Conservation (phyloP, 2,888 invertebrate species). For the Scelioninae gen. 2 region DNA sequence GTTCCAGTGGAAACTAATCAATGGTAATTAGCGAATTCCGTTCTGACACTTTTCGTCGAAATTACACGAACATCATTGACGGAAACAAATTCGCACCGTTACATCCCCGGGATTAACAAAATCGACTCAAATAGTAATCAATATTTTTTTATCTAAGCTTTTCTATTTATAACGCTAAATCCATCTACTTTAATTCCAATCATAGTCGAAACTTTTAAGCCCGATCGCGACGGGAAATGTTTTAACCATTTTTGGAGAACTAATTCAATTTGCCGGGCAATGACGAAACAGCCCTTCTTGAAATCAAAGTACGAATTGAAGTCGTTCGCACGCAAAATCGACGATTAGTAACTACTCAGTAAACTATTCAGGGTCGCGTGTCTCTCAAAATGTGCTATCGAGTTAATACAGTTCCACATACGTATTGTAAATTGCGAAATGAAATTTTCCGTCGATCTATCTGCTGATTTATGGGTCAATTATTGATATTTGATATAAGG, state of each 20-base stretch:
- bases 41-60: no score
- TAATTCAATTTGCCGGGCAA: no score
- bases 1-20: not conserved
- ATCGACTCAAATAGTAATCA: not conserved
- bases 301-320: not conserved
- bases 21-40: not conserved
- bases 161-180: not conserved
- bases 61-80: not conserved
- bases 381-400: no score
- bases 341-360: no score
- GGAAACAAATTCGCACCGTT: not conserved
- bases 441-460: no score
- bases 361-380: no score
- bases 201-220: conserved; percentile 10
- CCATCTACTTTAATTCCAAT: conserved; percentile 1
- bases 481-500: not conserved
- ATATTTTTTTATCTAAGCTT: not conserved
- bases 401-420: no score
- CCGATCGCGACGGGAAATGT: not conserved
- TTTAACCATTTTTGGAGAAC: not conserved
- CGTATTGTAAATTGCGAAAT: no score
- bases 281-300: no score
- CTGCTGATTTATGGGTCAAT: no score
- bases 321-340: conserved; percentile 1
- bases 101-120: no score